Base-by-base conservation (phyloP, 2,113 vertebrate species). In the Heterotilapia buettikoferi region DNA sequence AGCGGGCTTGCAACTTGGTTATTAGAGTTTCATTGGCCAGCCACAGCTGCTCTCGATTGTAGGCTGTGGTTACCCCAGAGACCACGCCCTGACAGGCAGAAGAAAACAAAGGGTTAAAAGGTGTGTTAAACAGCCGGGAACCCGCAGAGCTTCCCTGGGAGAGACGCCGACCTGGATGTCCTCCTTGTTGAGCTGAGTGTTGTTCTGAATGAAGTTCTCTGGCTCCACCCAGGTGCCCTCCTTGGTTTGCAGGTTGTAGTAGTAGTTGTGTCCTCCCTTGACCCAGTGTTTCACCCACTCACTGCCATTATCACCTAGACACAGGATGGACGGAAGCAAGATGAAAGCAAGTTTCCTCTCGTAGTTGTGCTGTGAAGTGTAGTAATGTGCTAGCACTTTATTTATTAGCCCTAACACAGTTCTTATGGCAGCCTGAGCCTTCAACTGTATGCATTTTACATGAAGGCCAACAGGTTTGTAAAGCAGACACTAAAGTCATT, bases 11-110 rank as follows among this genome's bases (percentile, higher is more conserved):
- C 71, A 99, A 96, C 93, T 96, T 98, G 4, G 96, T 96, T 18
- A 99, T 98, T 38, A 99, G 90, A 82, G 88, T 97, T 95, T 99
- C 98, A 1, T 99, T 99, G 93, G 99, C 98, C 86, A 98, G 92
- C 99, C 99, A 99, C 50, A 99, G 91, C 94, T 99, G 99, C 68
- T 99, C 98, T n/a, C 99, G 96, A 92, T 99, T 99, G 85, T 99
- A 99, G 0, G 98, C 98, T 0, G 97, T 97, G 0, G 98, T 99
- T 82, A 99, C 98, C 29, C 98, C 98, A 0, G 98, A 99, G 86
- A 99, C 98, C 85, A 97, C 97, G 7, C 96, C 94, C 96, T 97
- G 86, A 59, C 9, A 36, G 53, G 24, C 7, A 16, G 16, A 40
- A 63, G 7, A 33, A 66, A 56, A 73, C 14, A 78, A 5, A 6